Conservation (phyloP, 2,888 invertebrate species). For the Balanococcus diminutus region DNA sequence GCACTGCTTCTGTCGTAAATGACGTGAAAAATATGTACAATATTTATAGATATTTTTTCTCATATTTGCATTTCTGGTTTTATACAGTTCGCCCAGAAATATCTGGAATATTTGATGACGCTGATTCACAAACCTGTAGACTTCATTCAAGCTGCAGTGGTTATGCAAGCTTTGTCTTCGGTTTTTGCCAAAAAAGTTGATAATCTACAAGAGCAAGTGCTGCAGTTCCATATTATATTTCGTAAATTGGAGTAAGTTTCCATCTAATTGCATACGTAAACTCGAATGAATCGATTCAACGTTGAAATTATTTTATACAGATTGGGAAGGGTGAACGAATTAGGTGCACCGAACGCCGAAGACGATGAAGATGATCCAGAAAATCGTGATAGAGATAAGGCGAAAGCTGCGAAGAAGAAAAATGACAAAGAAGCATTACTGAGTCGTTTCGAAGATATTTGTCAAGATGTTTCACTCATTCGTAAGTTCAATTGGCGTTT, state of each 20-base stretch:
- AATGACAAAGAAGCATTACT: conserved; percentile 11
- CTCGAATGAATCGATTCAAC: not conserved
- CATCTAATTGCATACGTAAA: not conserved
- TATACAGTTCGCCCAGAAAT: conserved; percentile 49
- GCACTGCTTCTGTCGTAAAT: too few species aligned
- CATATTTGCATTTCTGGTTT: not conserved
- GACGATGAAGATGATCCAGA: not conserved
- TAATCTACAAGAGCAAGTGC: conserved; percentile 49
- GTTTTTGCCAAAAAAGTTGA: conserved; percentile 79
- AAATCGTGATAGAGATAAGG: not conserved
- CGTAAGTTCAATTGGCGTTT: too few species aligned
- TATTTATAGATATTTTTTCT: not conserved
- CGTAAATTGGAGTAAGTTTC: conserved; percentile 49
- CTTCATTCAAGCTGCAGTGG: conserved; percentile 78
- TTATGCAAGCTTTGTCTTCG: conserved; percentile 74
- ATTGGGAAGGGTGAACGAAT: not conserved
- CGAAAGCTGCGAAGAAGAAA: not conserved
- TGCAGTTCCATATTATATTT: conserved; percentile 44
- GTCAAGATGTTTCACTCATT: not conserved
- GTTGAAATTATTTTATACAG: not conserved
- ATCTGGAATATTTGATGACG: conserved; percentile 45
- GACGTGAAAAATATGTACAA: not conserved
- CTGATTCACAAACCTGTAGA: conserved; percentile 62
- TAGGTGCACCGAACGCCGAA: not conserved
- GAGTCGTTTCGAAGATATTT: not conserved